Evolutionary conservation across 2,797 vertebrate species (phyloP), one percentile per base, ranked within the genome.

Genomic region (Fistularia tabacaria): DNA sequence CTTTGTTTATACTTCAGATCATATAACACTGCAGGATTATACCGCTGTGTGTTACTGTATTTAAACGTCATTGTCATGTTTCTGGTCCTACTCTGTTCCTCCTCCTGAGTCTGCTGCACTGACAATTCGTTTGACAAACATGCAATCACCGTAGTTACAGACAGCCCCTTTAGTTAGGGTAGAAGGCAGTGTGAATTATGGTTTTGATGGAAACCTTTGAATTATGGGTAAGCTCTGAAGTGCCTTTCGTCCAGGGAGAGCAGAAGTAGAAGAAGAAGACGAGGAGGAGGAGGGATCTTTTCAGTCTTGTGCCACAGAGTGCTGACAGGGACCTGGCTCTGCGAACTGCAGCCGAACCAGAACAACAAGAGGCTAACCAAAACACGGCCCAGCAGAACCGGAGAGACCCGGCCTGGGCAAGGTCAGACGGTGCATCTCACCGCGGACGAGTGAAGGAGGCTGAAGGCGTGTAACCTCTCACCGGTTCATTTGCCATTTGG

Each of bases 101-200:
- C 71, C 73, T 79, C 66, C 64, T 57, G 60, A 74, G 73, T 69
- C 76, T 76, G 63, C 81, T 62, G 71, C 82, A 64, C 79, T 79
- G 83, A 88, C 83, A 88, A 77, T 86, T 84, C 74, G 69, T 76
- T 85, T 80, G 85, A 89, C 88, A 90, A 90, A 87, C 89, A 88
- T 88, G 83, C 85, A 90, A 90, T 89, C 88, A 85, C 71, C 62
- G 49, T 77, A 80, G 83, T 85, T 85, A 73, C 83, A 90, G 87
- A 87, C 87, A 76, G 76, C 76, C 83, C 69, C 82, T 89, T 88
- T 86, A 89, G 79, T 90, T 88, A 85, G 84, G 69, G 80, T 73
- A 76, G 79, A 75, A 80, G 45, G 66, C 80, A 82, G 81, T 87
- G 84, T 90, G 85, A 90, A 89, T 91, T 89, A 89, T 87, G 81